These are phyloP conservation scores for Automeris io DNA, from an alignment of 2,888 invertebrate genomes.

Conservation along the genomic window DNA sequence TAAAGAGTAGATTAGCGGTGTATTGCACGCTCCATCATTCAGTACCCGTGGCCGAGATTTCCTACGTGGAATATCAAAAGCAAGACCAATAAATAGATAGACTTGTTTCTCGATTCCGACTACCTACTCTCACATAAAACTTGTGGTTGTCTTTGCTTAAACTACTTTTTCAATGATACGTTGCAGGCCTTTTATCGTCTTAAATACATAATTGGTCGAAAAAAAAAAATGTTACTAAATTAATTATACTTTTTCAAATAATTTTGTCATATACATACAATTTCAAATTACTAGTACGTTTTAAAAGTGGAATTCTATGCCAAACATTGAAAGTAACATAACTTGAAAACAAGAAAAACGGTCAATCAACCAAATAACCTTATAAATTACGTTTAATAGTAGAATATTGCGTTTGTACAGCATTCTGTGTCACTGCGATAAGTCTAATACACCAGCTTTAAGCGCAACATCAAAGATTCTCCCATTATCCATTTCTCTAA, in stretches of 20 bases:
- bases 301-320: too few relatives aligned
- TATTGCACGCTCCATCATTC: slow-evolving; percentile 40
- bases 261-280: too few relatives aligned
- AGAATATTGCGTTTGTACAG: slow-evolving; percentile 20
- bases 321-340: too few relatives aligned
- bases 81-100: slow-evolving; percentile 28
- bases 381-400: slow-evolving; percentile 25
- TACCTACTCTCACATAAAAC: slow-evolving; percentile 10
- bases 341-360: too few relatives aligned
- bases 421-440: slow-evolving; percentile 12
- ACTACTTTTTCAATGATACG: too few relatives aligned
- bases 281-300: too few relatives aligned
- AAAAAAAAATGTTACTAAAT: too few relatives aligned
- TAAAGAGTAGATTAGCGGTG: slow-evolving; percentile 30
- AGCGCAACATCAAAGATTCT: slow-evolving; percentile 28
- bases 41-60: slow-evolving; percentile 45
- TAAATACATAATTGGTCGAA: too few relatives aligned
- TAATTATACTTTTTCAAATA: too few relatives aligned
- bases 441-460: slow-evolving; percentile 14
- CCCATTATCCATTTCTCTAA: slow-evolving; percentile 35
- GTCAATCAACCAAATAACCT: too few relatives aligned
- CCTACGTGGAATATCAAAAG: slow-evolving; percentile 45
- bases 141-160: slow-evolving; percentile 3
- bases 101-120: slow-evolving; percentile 18
- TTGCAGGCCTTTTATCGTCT: too few relatives aligned